These are phyloP conservation scores for Heliconius sara DNA, from an alignment of 2,888 invertebrate species.

Conservation along the genomic window DNA sequence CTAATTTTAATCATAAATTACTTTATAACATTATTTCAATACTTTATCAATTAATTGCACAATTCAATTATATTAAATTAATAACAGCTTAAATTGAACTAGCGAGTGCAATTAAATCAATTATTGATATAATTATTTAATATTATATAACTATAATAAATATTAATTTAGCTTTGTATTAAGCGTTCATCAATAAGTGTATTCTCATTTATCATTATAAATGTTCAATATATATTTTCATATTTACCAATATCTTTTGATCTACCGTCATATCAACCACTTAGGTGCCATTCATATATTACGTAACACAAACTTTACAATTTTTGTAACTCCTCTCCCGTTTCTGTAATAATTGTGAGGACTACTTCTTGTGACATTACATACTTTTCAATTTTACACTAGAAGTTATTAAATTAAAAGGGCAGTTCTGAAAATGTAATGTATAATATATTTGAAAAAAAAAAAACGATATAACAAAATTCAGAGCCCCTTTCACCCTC, in stretches of 20 bases:
- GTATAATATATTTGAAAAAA: too few species aligned
- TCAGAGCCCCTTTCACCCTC: too few species aligned
- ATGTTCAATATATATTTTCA: too few species aligned
- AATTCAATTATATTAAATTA: background rate
- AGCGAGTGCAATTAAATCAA: background rate
- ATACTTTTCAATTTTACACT: too few species aligned
- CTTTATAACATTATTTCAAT: conserved; percentile 44
- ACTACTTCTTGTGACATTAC: too few species aligned
- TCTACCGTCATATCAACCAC: background rate
- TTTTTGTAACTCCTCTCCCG: too few species aligned
- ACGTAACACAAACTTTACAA: background rate
- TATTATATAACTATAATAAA: conserved; percentile 18
- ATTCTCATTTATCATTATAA: too few species aligned
- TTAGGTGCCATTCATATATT: background rate
- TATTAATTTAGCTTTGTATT: conserved; percentile 34
- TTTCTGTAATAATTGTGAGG: too few species aligned
- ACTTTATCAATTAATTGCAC: conserved; percentile 44
- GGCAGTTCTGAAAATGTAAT: too few species aligned
- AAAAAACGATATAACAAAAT: too few species aligned
- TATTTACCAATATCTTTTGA: background rate
- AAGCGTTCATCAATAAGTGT: background rate
- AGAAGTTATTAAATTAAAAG: too few species aligned
- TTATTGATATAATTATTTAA: background rate
- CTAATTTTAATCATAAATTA: conserved; percentile 6
- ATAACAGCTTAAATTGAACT: background rate